These are phyloP conservation scores for Apotomis turbidana DNA, from an alignment of 2,888 invertebrate genomes.

Conservation along the genomic window DNA sequence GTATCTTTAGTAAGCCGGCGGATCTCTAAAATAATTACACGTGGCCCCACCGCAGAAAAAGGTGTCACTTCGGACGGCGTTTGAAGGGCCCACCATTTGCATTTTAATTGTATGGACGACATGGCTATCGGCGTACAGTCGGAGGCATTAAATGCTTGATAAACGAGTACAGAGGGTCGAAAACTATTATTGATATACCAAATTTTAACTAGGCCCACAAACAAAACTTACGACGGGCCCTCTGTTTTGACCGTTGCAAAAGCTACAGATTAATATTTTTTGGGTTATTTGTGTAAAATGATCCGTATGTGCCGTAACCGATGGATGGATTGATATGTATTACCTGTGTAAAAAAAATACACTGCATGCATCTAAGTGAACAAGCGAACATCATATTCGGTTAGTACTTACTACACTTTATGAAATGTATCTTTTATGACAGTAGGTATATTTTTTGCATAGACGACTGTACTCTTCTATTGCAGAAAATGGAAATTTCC, in stretches of 20 bases:
- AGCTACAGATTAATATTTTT: too few species aligned
- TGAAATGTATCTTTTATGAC: neutral
- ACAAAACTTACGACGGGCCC: too few species aligned
- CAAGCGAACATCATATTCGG: too few species aligned
- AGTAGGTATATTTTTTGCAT: neutral
- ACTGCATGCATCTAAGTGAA: too few species aligned
- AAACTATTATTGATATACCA: neutral
- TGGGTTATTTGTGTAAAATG: too few species aligned
- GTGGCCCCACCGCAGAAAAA: constrained; percentile 20
- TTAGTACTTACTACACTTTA: too few species aligned
- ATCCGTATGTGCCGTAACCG: too few species aligned
- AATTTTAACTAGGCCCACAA: neutral
- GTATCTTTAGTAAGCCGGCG: neutral
- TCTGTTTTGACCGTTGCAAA: too few species aligned
- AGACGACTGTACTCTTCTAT: constrained; percentile 33
- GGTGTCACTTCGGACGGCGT: constrained; percentile 35
- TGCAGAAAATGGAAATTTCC: constrained; percentile 33
- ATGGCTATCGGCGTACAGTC: constrained; percentile 37
- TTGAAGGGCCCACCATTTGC: constrained; percentile 42
- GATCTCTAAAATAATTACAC: constrained; percentile 29
- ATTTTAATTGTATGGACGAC: constrained; percentile 43
- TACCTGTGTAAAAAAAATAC: too few species aligned
- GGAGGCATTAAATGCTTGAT: neutral
- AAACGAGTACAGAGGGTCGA: neutral
- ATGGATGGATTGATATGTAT: too few species aligned